These are phyloP conservation scores for Gallinago paraguaiae DNA, from an alignment of 2,113 vertebrate genomes.

Conservation along the genomic window DNA sequence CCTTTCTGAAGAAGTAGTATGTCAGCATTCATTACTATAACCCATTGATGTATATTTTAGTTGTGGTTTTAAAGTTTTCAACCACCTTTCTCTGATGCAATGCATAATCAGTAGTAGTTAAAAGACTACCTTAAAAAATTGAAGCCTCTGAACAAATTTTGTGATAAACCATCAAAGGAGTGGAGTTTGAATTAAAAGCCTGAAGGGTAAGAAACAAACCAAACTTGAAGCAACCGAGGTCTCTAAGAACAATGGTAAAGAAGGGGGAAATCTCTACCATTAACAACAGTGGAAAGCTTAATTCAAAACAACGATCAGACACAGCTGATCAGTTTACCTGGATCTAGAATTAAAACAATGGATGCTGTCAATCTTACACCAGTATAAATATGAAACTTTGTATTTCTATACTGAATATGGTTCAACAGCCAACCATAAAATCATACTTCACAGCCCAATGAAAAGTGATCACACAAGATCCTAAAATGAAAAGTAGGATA, in stretches of 20 bases:
- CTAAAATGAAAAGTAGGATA: neutral
- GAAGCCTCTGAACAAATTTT: constrained; percentile 43
- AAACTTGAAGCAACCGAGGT: constrained; percentile 17
- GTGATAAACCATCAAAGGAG: constrained; percentile 48
- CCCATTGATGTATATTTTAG: constrained; percentile 70
- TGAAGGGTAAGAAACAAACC: constrained; percentile 36
- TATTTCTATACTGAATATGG: neutral
- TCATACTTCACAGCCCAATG: neutral
- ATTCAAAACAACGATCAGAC: neutral
- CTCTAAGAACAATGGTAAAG: neutral
- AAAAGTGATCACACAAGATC: neutral
- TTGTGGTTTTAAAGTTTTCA: constrained; percentile 69
- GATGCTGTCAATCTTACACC: neutral
- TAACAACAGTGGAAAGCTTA: neutral
- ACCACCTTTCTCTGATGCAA: constrained; percentile 53
- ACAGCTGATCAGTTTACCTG: neutral
- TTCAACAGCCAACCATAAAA: neutral
- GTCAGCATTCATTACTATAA: constrained; percentile 56
- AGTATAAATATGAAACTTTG: neutral
- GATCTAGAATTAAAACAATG: neutral
- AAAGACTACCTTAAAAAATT: constrained; percentile 48
- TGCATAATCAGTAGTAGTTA: constrained; percentile 34
- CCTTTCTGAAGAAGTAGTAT: constrained; percentile 44
- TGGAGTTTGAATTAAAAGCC: neutral
- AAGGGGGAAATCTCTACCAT: neutral